Percentiles rank a stretch among this genome's conserved stretches.
phyloP scores from a whole-genome alignment of 2,113 vertebrate genomes.

The Pollimyrus isidori region DNA sequence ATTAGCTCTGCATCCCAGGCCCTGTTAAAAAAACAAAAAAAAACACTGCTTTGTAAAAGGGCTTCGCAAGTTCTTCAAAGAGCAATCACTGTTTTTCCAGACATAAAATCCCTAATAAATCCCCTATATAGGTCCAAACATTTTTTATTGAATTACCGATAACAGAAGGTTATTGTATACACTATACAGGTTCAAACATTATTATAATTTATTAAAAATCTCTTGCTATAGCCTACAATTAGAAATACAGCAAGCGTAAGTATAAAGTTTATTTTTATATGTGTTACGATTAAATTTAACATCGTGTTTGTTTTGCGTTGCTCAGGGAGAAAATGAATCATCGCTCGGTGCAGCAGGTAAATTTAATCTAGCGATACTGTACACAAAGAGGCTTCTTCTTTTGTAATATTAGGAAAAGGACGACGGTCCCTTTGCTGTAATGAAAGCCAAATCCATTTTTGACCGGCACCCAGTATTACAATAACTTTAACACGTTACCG shows the following conservation, averaged over 20 bases:
- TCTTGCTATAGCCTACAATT: neutral
- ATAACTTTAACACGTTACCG: neutral
- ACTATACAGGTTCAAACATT: neutral
- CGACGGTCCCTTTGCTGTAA: neutral
- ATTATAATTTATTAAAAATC: neutral
- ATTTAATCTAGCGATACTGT: neutral
- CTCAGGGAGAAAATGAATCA: neutral
- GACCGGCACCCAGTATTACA: neutral
- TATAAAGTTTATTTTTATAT: neutral
- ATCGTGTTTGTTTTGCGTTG: neutral
- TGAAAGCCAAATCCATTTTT: neutral
- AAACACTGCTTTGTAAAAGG: neutral
- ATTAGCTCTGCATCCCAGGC: conserved; percentile 9
- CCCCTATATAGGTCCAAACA: neutral
- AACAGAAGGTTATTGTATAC: neutral
- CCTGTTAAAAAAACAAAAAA: conserved; percentile 4
- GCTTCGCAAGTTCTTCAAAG: neutral
- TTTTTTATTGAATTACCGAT: neutral
- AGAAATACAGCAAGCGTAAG: neutral
- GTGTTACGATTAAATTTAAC: neutral
- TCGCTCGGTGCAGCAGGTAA: neutral
- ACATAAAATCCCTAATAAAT: neutral
- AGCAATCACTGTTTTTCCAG: neutral
- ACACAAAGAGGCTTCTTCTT: neutral
- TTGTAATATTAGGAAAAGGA: neutral